Conservation (phyloP, 2,113 vertebrate species). For the Galbula dea region DNA sequence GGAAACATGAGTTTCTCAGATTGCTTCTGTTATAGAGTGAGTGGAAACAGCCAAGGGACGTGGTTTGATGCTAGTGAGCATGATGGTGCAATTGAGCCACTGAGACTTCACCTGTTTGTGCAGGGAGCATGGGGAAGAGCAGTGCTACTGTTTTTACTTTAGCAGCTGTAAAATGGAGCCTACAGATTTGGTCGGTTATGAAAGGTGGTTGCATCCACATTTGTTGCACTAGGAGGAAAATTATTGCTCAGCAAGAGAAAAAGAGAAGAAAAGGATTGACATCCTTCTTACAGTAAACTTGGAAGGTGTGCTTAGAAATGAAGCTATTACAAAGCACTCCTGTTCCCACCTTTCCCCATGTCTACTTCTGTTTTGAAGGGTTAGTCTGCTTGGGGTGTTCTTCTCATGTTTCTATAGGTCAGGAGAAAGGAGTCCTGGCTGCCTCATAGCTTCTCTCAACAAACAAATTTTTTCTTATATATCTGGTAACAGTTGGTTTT, state of each 20-base stretch:
- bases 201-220: neutral
- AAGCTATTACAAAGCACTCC: neutral
- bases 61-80: neutral
- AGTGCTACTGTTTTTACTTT: neutral
- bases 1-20: neutral
- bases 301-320: neutral
- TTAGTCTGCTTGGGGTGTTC: neutral
- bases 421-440: neutral
- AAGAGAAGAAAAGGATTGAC: neutral
- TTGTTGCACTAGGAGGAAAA: neutral
- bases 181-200: neutral
- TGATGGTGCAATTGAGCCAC: neutral
- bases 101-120: neutral
- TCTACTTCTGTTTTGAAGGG: neutral
- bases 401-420: neutral
- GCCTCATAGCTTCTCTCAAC: neutral
- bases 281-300: neutral
- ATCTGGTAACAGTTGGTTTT: fast-evolving
- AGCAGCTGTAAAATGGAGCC: neutral
- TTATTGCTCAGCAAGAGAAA: neutral
- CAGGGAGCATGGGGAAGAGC: neutral
- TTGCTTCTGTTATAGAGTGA: neutral
- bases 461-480: neutral
- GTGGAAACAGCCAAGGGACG: neutral
- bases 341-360: neutral